Conservation (phyloP, 2,797 vertebrate species). For the Sphenopsis melanotis region DNA sequence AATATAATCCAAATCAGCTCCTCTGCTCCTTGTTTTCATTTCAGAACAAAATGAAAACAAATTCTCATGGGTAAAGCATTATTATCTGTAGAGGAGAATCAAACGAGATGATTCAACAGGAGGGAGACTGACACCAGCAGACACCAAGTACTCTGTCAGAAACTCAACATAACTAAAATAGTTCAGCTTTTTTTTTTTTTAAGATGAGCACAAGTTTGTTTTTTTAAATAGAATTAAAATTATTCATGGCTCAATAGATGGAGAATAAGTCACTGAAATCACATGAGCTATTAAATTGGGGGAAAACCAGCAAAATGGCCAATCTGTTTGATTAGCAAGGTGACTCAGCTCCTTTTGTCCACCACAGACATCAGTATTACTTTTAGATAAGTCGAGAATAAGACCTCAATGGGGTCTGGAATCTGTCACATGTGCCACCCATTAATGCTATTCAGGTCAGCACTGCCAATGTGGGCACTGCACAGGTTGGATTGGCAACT, state of each 20-base stretch:
- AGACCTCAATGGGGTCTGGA: neutral
- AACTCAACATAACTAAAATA: neutral
- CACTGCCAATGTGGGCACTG: accelerated
- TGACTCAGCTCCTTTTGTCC: neutral
- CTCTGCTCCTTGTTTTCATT: conserved; percentile 54
- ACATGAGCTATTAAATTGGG: neutral
- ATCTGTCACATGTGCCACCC: too few relatives aligned
- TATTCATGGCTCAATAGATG: neutral
- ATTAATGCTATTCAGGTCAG: neutral
- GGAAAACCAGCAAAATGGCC: neutral
- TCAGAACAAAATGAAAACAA: conserved; percentile 56
- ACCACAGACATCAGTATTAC: neutral
- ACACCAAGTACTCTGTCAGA: neutral
- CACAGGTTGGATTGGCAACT: accelerated
- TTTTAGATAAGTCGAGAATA: neutral
- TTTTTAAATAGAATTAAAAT: neutral
- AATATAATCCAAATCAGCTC: conserved; percentile 45
- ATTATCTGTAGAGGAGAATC: neutral
- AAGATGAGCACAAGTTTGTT: neutral
- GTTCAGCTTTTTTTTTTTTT: neutral
- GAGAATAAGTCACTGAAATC: neutral
- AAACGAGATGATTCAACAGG: neutral
- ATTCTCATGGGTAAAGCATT: conserved; percentile 32
- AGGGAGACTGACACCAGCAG: neutral
- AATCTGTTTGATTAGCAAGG: neutral